Evolutionary conservation across 2,888 invertebrate genomes (phyloP).

Genomic region (Hyles lineata): DNA sequence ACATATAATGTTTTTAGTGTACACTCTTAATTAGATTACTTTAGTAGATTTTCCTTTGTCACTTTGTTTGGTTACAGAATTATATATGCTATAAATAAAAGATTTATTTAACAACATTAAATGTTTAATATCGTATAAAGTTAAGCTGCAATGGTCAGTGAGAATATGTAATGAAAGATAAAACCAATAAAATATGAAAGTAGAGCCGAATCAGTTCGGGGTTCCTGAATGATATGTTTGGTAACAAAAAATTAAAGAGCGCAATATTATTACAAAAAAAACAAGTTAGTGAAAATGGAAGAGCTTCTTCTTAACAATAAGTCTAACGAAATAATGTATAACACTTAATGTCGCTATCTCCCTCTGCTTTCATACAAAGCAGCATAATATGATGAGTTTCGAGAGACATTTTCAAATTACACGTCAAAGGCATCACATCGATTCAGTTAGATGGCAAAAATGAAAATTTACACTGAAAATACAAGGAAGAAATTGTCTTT

Average conservation of each 20-base stretch:
- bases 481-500: conserved; percentile 57
- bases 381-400: conserved; percentile 57
- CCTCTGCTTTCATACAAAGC: conserved; percentile 56
- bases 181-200: no score
- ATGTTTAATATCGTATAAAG: no score
- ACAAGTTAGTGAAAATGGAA: conserved; percentile 30
- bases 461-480: conserved; percentile 58
- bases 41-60: background rate
- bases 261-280: background rate
- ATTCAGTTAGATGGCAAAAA: conserved; percentile 47
- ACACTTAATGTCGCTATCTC: conserved; percentile 63
- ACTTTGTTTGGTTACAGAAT: no score
- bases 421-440: conserved; percentile 54
- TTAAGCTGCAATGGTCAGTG: no score
- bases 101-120: no score
- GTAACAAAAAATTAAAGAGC: background rate
- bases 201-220: no score
- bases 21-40: background rate
- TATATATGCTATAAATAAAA: no score
- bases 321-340: conserved; percentile 64
- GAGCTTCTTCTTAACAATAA: conserved; percentile 64
- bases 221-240: no score
- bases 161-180: no score
- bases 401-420: conserved; percentile 62
- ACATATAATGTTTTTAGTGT: no score